These are phyloP conservation scores for Perizoma affinitatum DNA, from an alignment of 2,888 invertebrate genomes.

Conservation along the genomic window DNA sequence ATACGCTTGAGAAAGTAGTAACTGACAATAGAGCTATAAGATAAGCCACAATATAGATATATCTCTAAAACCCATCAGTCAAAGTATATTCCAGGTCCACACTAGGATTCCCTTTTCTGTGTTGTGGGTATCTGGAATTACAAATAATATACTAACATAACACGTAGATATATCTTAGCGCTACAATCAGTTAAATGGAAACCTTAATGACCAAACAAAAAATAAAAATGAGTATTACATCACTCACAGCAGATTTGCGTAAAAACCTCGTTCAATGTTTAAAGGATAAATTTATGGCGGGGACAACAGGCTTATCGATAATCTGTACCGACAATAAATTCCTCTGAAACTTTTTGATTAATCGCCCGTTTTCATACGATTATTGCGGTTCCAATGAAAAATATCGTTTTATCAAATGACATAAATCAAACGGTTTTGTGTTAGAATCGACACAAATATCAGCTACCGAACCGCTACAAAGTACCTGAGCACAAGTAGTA, in stretches of 20 bases:
- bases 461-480: conserved; percentile 11
- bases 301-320: conserved; percentile 59
- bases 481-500: too few species aligned
- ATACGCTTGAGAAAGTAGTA: background rate
- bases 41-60: too few species aligned
- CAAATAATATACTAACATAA: too few species aligned
- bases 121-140: too few species aligned
- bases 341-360: conserved; percentile 63
- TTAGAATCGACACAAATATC: conserved; percentile 24
- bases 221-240: conserved; percentile 5
- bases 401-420: conserved; percentile 41
- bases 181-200: too few species aligned
- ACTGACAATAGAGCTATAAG: too few species aligned
- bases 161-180: too few species aligned
- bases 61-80: too few species aligned
- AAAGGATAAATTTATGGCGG: conserved; percentile 49
- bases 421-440: conserved; percentile 38
- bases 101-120: too few species aligned
- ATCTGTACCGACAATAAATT: conserved; percentile 63
- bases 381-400: conserved; percentile 53
- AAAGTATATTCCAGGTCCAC: too few species aligned
- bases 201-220: background rate
- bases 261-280: conserved; percentile 39
- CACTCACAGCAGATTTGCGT: conserved; percentile 20
- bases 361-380: conserved; percentile 54